Evolutionary conservation across 23 tunicate genomes (phyloP), one percentile per base, ranked within the genome.

Genomic region (Ciona savignyi): DNA sequence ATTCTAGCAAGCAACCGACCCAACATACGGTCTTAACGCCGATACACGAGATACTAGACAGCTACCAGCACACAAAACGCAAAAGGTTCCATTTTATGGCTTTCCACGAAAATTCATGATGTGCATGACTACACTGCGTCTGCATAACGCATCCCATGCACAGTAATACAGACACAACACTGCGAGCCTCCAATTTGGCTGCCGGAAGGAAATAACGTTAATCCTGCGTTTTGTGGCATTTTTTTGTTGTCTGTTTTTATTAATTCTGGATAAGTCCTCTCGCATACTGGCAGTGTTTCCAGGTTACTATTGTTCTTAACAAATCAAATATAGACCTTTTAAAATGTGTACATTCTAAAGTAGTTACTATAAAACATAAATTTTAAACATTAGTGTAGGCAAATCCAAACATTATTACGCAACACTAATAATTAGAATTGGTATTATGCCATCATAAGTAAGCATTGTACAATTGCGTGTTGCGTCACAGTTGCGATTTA

Each of bases 181-280:
- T 6, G n/a, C 9, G 15, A 42, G 56, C 56, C 56, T 42, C 56
- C 56, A 42, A 42, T 42, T 42, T 42, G 56, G 56, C 56, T 6
- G 15, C n/a, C 56, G 56, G 56, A 42, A 42, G 56, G 56, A 42
- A 42, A 42, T 42, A 42, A 42, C 56, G 56, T 42, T 42, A 42
- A 42, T 42, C 56, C 56, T 42, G 56, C 56, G 56, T 42, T 42
- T 42, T 42, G 56, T 42, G 56, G 56, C 56, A 42, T 42, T 42
- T 42, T n/a, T 42, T 42, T 42, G 56, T 42, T 42, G 56, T 42
- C 56, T 42, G 56, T 42, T 42, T 42, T 42, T 42, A 42, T 42
- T 42, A 42, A 42, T 42, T 42, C 9, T 42, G 56, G 56, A 42
- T 42, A 42, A 42, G 15, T 42, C 9, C 56, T 9, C 56, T 6